Evolutionary conservation across 2,888 invertebrate species (phyloP).

Genomic region (Phyllotreta striolata): DNA sequence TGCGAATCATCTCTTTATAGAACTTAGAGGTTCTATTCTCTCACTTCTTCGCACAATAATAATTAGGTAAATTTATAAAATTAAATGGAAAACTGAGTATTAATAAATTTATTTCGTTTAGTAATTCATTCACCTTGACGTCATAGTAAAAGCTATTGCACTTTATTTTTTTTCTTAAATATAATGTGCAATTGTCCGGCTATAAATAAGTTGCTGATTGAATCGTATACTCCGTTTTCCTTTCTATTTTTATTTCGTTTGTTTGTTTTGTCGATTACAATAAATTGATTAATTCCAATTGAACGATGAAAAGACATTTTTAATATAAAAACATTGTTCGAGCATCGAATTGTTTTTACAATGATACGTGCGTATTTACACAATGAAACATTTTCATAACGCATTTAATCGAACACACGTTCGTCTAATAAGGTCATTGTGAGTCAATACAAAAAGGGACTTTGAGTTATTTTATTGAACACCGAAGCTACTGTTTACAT

Average conservation of each 20-base stretch:
- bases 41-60: constrained; percentile 20
- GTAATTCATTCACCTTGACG: neutral
- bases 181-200: too few species aligned
- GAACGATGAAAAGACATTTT: constrained; percentile 10
- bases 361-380: neutral
- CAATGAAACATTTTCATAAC: too few species aligned
- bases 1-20: constrained; percentile 10
- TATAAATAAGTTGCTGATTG: too few species aligned
- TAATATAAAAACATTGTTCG: neutral
- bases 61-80: constrained; percentile 3
- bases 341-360: constrained; percentile 3
- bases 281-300: constrained; percentile 22
- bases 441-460: too few species aligned
- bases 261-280: constrained; percentile 19
- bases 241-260: constrained; percentile 12
- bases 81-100: neutral
- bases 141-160: too few species aligned
- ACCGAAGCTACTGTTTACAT: too few species aligned
- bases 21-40: constrained; percentile 12
- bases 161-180: too few species aligned
- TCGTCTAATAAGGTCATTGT: too few species aligned
- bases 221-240: constrained; percentile 13
- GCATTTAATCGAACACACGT: too few species aligned
- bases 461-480: too few species aligned
- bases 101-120: neutral